Base-by-base conservation (phyloP, 1,140 invertebrate genomes). In the Eufriesea mexicana region DNA sequence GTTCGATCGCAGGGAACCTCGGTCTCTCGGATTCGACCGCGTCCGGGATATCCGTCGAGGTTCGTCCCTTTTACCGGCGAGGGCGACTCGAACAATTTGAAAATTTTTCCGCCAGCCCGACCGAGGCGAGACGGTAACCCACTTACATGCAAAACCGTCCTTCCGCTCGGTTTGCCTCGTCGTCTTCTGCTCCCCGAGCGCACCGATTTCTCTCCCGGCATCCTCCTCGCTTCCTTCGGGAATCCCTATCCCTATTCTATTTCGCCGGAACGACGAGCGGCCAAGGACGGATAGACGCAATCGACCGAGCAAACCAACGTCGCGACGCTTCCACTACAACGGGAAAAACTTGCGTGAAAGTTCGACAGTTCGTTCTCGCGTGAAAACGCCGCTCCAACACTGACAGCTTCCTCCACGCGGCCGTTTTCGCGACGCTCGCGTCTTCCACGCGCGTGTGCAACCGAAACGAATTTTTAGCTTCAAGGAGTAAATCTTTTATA, bases 151-250 rank as follows among this genome's bases (percentile, higher is more conserved):
- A 77, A 87, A 77, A 77, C 45, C 79, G 55, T 75, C 51, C 77
- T 86, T 79, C 76, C 71, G 23, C 72, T 84, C 76, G 77, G 83
- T 88, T 89, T 87, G 67, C 54, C 70, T 54, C 28, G 73, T 45
- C 47, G 67, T 59, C 59, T 76, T 78, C 75, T 68, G 64, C 18
- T 28, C 18, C 14, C 42, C 35, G 42, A 23, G 25, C 35, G 18
- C 20, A 28, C 47, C 35, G 57, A 77, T 79, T 83, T 83, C 68
- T 77, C 61, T 47, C 25, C 67, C 10, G 35, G 14, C 67, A 42
- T n/a, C 57, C 51, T 45, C 25, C 25, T 10, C 16, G 23, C 4
- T 9, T 42, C 28, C 62, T 2, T 64, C 66, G 42, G 14, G 35
- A 57, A 28, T n/a, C 49, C 51, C 14, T 16, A 20, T 49, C 5